Conservation (phyloP, 2,113 vertebrate species). For the Psophia crepitans region DNA sequence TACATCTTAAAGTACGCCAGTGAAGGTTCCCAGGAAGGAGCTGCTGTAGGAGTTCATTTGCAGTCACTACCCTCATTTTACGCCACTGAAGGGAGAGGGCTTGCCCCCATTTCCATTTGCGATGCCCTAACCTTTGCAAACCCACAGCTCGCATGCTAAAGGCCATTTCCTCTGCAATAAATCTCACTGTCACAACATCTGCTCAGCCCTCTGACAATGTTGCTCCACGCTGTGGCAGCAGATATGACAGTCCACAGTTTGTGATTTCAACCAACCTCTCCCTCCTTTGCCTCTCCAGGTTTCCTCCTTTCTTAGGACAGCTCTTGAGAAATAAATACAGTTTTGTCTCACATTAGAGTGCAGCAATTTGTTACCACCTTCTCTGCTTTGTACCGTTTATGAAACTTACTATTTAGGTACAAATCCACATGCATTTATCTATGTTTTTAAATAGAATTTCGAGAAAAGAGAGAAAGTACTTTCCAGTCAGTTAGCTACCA, state of each 20-base stretch:
- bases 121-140: background rate
- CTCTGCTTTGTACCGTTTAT: background rate
- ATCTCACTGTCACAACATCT: background rate
- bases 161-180: background rate
- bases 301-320: background rate
- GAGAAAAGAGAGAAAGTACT: background rate
- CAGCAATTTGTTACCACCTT: background rate
- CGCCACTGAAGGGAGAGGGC: background rate
- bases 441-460: background rate
- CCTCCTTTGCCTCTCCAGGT: background rate
- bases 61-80: background rate
- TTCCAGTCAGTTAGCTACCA: background rate
- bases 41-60: background rate
- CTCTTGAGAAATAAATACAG: background rate
- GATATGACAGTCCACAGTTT: background rate
- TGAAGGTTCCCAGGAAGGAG: background rate
- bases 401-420: background rate
- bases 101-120: background rate
- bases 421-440: background rate
- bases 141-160: background rate
- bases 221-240: rapidly evolving
- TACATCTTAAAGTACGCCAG: background rate
- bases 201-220: background rate
- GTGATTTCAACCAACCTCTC: background rate
- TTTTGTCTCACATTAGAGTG: background rate